phyloP scores from a whole-genome alignment of 1,140 invertebrate genomes.

The Philaenus spumarius region DNA sequence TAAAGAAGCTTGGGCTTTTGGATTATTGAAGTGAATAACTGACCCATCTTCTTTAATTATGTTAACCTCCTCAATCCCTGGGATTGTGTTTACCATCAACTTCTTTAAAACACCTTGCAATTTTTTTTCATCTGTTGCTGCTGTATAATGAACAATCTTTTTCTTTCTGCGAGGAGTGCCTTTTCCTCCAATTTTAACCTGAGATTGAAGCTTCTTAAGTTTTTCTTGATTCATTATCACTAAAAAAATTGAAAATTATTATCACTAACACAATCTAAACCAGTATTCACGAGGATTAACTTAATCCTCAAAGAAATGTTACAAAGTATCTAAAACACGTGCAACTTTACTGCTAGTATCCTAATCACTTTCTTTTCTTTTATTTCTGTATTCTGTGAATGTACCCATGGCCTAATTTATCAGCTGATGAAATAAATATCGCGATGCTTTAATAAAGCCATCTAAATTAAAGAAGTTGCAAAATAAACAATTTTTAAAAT shows the following conservation, averaged over 20 bases:
- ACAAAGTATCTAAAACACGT: too few species aligned
- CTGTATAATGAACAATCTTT: slow-evolving; percentile 99
- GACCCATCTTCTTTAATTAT: slow-evolving; percentile 99
- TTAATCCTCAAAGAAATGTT: too few species aligned
- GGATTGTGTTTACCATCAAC: slow-evolving; percentile 93
- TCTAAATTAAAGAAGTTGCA: too few species aligned
- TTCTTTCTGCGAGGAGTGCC: slow-evolving; percentile 98
- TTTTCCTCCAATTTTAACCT: slow-evolving; percentile 96
- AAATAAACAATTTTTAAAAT: too few species aligned
- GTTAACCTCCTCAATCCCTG: slow-evolving; percentile 99
- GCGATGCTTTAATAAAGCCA: too few species aligned
- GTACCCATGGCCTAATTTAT: too few species aligned
- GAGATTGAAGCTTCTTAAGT: slow-evolving; percentile 86
- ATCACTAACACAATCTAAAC: background rate
- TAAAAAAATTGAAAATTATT: background rate
- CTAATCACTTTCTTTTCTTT: too few species aligned
- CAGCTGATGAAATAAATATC: too few species aligned
- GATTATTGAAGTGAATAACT: slow-evolving; percentile 99
- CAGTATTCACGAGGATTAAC: too few species aligned
- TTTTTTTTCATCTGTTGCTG: slow-evolving; percentile 99
- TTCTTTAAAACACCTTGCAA: slow-evolving; percentile 97
- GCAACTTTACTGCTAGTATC: too few species aligned
- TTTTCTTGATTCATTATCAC: slow-evolving; percentile 90
- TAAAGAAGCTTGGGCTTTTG: slow-evolving; percentile 97
- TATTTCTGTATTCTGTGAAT: too few species aligned